Base-by-base conservation (phyloP, 92 coral and sea anemone genomes). In the Epizoanthus stellaris region DNA sequence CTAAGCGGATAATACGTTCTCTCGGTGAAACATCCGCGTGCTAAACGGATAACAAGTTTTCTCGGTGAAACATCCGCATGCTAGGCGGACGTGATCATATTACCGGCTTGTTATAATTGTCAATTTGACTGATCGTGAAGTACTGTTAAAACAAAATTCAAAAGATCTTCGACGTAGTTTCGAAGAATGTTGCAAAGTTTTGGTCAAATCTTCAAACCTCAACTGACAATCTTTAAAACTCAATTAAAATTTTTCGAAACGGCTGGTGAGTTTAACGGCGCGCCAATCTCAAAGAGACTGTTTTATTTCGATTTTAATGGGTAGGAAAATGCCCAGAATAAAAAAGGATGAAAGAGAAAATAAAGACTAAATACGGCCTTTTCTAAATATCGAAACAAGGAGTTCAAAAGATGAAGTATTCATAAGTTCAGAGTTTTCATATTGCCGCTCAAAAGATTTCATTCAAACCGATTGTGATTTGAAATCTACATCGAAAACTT, bases 1-100 rank as follows among this genome's bases (percentile, higher is more conserved):
- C 75, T 36, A 70, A 70, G 54, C 75, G 53, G 57, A 70, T 70
- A 70, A 70, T 39, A 70, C 1, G 53, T 70, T 70, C 54, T 70
- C 75, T 70, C 75, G 0, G 75, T 70, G 3, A 70, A 70, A 70
- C 75, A 70, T 70, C 23, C 53, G 75, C 75, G 0, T 70, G 57
- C 75, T 70, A 70, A 14, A 14, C 53, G 0, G 75, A 70, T 40
- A 60, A 60, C 61, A 56, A 56, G 61, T 56, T 56, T 8, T 56
- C 61, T 56, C 61, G 61, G 61, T 56, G 61, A 56, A 56, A 56
- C 61, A 56, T 56, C 5, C 61, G 6, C 61, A 2, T n/a, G n/a
- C n/a, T n/a, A n/a, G n/a, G n/a, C n/a, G n/a, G n/a, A n/a, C n/a
- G n/a, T n/a, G n/a, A n/a, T n/a, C n/a, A n/a, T n/a, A n/a, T n/a